phyloP scores from a whole-genome alignment of 2,888 invertebrate species.

The Emmelina monodactyla region DNA sequence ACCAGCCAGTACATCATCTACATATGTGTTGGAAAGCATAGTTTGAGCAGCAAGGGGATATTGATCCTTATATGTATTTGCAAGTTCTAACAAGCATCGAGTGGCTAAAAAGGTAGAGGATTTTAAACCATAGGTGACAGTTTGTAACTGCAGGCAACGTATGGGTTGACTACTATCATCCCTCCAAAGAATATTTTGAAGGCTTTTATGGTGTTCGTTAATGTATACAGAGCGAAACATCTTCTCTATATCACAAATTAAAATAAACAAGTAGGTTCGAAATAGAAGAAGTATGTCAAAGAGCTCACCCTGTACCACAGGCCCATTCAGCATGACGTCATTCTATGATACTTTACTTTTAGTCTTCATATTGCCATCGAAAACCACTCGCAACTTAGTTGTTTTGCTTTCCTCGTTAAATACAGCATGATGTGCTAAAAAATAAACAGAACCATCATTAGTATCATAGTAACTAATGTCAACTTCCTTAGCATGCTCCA shows the following conservation, averaged over 20 bases:
- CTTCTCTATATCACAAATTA: slow-evolving; percentile 5
- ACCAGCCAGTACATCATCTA: slow-evolving; percentile 2
- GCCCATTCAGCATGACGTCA: slow-evolving; percentile 7
- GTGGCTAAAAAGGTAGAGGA: slow-evolving; percentile 9
- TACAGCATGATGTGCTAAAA: slow-evolving; percentile 6
- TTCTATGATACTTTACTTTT: neutral
- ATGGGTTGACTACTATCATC: slow-evolving; percentile 1
- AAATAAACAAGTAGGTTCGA: neutral
- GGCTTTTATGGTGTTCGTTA: neutral
- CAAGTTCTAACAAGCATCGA: slow-evolving; percentile 7
- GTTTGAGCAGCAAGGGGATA: slow-evolving; percentile 8
- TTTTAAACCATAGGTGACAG: slow-evolving; percentile 10
- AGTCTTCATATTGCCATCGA: slow-evolving; percentile 1
- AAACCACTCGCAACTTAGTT: slow-evolving; percentile 3
- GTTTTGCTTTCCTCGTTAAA: slow-evolving; percentile 4
- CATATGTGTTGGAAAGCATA: neutral
- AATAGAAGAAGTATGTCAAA: slow-evolving; percentile 5
- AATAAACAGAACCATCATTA: slow-evolving; percentile 1
- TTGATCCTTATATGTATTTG: slow-evolving; percentile 1
- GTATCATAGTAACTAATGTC: neutral
- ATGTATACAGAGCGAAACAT: slow-evolving; percentile 4
- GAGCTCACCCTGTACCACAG: slow-evolving; percentile 3
- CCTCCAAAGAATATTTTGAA: slow-evolving; percentile 5
- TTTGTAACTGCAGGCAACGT: slow-evolving; percentile 7
- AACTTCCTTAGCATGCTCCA: slow-evolving; percentile 1